These are phyloP conservation scores for Crypturellus undulatus DNA, from an alignment of 2,113 vertebrate species.

Conservation along the genomic window DNA sequence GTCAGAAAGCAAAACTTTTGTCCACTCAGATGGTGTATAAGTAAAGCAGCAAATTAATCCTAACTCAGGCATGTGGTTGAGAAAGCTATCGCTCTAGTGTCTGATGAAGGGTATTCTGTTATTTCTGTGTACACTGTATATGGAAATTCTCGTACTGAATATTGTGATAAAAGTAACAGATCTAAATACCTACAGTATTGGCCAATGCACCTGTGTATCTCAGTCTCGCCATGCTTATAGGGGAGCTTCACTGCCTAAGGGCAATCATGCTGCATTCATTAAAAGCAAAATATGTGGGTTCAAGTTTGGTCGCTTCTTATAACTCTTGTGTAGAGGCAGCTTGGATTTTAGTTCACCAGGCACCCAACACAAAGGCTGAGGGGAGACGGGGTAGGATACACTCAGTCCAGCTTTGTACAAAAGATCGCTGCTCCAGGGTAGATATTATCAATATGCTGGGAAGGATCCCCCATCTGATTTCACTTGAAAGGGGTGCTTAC, in stretches of 20 bases:
- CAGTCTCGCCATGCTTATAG: neutral
- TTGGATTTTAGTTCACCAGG: neutral
- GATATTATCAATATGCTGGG: neutral
- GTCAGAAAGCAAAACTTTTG: neutral
- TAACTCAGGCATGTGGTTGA: neutral
- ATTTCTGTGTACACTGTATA: neutral
- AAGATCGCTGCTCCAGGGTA: neutral
- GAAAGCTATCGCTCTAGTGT: neutral
- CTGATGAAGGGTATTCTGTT: neutral
- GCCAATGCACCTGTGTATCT: neutral
- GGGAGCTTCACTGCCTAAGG: neutral
- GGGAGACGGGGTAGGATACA: neutral
- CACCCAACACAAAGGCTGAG: neutral
- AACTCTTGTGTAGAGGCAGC: neutral
- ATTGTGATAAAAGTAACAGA: neutral
- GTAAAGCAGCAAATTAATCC: conserved; percentile 13
- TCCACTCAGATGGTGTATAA: neutral
- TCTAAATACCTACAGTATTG: accelerated
- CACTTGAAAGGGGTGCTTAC: neutral
- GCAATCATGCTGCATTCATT: neutral
- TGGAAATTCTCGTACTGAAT: neutral
- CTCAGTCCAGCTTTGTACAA: neutral
- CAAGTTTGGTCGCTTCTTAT: neutral
- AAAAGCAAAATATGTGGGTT: neutral
- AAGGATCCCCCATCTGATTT: neutral